These are phyloP conservation scores for Saimiri boliviensis DNA, from an alignment of 2,113 vertebrate genomes.

Conservation along the genomic window DNA sequence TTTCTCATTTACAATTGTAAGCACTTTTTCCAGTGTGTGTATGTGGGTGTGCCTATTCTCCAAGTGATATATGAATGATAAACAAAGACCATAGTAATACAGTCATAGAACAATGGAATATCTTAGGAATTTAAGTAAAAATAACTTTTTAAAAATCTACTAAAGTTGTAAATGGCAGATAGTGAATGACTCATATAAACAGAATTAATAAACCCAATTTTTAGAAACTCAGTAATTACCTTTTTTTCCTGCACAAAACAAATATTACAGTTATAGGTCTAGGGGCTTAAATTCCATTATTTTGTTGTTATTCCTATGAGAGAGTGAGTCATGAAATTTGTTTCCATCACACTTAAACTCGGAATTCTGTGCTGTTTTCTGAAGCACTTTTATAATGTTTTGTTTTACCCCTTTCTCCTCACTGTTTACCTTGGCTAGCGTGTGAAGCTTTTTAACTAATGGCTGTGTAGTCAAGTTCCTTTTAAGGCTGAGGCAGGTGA, in stretches of 20 bases:
- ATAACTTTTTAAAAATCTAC: neutral
- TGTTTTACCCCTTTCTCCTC: neutral
- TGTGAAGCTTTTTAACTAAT: neutral
- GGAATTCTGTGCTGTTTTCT: conserved; percentile 20
- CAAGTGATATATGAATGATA: neutral
- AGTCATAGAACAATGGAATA: neutral
- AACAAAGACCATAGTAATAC: neutral
- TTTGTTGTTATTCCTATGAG: neutral
- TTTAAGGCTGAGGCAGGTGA: neutral
- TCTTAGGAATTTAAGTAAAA: conserved; percentile 40
- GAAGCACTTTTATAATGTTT: neutral
- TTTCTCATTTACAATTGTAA: conserved; percentile 31
- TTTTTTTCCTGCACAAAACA: neutral
- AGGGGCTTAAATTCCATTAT: neutral
- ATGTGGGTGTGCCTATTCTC: neutral
- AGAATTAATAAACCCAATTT: neutral
- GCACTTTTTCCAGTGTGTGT: neutral
- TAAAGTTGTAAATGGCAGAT: neutral
- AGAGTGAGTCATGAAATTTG: neutral
- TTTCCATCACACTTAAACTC: neutral
- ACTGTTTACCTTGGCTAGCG: neutral
- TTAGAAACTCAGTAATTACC: neutral
- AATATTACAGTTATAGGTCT: neutral
- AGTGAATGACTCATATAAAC: neutral
- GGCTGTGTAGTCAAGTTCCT: neutral